Conservation (phyloP, 35 echinoderm and acorn worm genomes). For the Antedon bifida region DNA sequence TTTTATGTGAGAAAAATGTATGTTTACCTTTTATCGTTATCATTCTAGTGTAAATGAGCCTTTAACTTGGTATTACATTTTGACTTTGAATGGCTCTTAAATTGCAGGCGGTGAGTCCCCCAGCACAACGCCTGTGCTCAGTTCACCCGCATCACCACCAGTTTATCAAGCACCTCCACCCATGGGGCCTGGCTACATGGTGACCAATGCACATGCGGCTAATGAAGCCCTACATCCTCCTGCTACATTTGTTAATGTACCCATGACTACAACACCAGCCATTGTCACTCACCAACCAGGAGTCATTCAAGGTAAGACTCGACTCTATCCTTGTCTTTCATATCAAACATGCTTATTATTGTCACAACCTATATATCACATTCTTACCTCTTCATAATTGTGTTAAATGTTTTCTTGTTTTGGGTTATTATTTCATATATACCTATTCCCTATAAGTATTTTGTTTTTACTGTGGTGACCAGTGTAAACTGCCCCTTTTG, state of each 20-base stretch:
- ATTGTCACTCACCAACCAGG: not conserved
- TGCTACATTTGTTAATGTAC: not conserved
- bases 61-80: not conserved
- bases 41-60: not conserved
- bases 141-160: not conserved
- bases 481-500: too few relatives aligned
- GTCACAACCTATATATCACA: too few relatives aligned
- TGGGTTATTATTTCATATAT: too few relatives aligned
- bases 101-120: not conserved
- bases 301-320: not conserved
- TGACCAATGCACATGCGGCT: not conserved
- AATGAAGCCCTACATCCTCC: not conserved
- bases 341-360: too few relatives aligned
- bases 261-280: not conserved
- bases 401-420: too few relatives aligned
- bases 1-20: too few relatives aligned
- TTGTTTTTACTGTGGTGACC: too few relatives aligned
- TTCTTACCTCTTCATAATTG: too few relatives aligned
- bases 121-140: not conserved
- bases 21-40: too few relatives aligned
- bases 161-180: not conserved
- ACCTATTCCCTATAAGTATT: too few relatives aligned
- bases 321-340: too few relatives aligned
- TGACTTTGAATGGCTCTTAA: not conserved
- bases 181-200: slow-evolving; percentile 1